Conservation (phyloP, 1,140 invertebrate species). For the Eciton burchellii region DNA sequence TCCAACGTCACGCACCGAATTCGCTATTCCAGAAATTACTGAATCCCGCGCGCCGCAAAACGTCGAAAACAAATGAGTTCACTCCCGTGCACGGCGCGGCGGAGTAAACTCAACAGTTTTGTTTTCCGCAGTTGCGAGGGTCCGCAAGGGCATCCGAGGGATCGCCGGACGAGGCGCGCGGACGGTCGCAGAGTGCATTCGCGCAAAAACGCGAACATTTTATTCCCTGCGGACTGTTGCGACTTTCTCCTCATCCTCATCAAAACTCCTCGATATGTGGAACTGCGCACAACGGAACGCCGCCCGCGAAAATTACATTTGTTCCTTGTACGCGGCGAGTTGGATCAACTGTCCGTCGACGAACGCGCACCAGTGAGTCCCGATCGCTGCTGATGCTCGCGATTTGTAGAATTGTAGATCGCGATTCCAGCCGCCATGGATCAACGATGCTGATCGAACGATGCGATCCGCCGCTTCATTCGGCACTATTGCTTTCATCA, state of each 20-base stretch:
- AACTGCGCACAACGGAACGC: not conserved
- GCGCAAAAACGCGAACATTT: not conserved
- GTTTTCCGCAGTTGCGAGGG: no score
- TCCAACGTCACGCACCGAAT: no score
- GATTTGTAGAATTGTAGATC: constrained; percentile 23
- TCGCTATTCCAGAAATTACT: no score
- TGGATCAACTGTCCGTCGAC: constrained; percentile 3
- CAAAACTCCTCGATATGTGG: not conserved
- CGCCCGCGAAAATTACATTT: constrained; percentile 20
- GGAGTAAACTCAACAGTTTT: no score
- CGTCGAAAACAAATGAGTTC: no score
- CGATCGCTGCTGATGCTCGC: not conserved
- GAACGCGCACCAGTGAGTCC: not conserved
- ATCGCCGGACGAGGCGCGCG: not conserved
- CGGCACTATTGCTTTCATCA: not conserved
- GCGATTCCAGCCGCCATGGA: not conserved
- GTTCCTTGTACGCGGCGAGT: not conserved
- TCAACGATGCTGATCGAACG: not conserved
- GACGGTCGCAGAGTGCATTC: not conserved
- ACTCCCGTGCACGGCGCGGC: no score
- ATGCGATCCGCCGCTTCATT: not conserved
- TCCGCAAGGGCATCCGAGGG: not conserved
- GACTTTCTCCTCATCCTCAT: constrained; percentile 16
- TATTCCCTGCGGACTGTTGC: not conserved
- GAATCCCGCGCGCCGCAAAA: no score